Evolutionary conservation across 1,140 invertebrate genomes (phyloP), one percentile per base, ranked within the genome.

Genomic region (Drosophila ohnishii): DNA sequence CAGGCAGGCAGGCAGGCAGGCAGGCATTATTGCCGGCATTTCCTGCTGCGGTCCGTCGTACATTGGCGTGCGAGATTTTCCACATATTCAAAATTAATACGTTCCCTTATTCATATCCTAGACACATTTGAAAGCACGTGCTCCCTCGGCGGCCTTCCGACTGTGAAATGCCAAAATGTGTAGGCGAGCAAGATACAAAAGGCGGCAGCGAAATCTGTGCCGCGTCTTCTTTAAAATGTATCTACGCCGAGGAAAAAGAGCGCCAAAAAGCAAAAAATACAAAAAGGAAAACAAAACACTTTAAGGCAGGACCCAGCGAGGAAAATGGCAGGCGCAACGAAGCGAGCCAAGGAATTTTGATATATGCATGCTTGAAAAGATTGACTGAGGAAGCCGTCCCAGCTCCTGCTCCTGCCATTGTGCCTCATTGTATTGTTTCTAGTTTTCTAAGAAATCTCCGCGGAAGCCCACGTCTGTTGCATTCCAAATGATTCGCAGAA

Each of bases 71-170:
- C 84, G 83, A 87, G 75, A 87, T 84, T 88, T 80, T 87, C 80
- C 85, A 88, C 80, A 88, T 88, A 87, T 87, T 87, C 84, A 87
- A 87, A 87, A 87, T 87, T 87, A 87, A 87, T 87, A 80, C 84
- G 84, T 87, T 87, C 51, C 72, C 76, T 78, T 78, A 80, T 88
- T 78, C 79, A 84, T 83, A 84, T 88, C 80, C 84, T 87, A 88
- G 80, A 80, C 84, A 73, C 84, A 87, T 87, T 87, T 88, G 80
- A 63, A 71, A 70, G 79, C 84, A 87, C 79, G 83, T 87, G 83
- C 78, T 79, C 79, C 75, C 67, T 51, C 61, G 47, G 56, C 83
- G 82, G 66, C 79, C 61, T 86, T 82, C 65, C 37, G 47, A 62
- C 75, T 64, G 82, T 78, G 69, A 82, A 78, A 82, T 78, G 70